A percentile compares a stretch with the other conserved stretches of the same genome.
Conservation (phyloP, 2,888 invertebrate species). For the Caenorhabditis zanzibari region DNA sequence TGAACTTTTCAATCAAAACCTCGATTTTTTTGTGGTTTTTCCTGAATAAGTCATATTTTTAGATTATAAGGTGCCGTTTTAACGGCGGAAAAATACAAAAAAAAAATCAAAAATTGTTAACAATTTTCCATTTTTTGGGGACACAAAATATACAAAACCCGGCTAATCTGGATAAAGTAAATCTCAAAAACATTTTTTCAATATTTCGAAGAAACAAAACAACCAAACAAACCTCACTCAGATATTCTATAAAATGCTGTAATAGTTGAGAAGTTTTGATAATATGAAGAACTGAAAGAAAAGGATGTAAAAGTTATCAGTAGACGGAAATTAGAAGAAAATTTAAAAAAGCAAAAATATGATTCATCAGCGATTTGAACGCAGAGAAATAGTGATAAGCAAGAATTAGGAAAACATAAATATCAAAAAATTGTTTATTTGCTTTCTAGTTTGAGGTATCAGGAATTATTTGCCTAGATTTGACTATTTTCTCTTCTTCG, state of each 20-base stretch:
- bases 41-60: no score
- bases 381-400: slow-evolving; percentile 19
- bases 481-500: slow-evolving; percentile 74
- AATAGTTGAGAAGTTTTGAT: slow-evolving; percentile 22
- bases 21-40: no score
- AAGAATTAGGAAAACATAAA: slow-evolving; percentile 9
- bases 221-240: slow-evolving; percentile 1
- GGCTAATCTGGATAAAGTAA: no score
- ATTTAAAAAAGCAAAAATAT: slow-evolving; percentile 11
- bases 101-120: no score
- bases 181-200: not conserved
- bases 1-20: no score
- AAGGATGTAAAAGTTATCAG: slow-evolving; percentile 14
- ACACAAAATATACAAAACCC: no score
- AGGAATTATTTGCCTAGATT: slow-evolving; percentile 48
- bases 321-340: not conserved
- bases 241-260: slow-evolving; percentile 30
- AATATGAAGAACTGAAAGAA: slow-evolving; percentile 35
- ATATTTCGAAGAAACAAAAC: not conserved
- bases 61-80: no score
- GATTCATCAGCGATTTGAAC: slow-evolving; percentile 48
- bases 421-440: slow-evolving; percentile 44
- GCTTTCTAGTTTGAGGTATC: slow-evolving; percentile 1
- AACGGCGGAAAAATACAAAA: no score
- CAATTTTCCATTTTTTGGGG: no score